Evolutionary conservation across 2,888 invertebrate genomes (phyloP), one percentile per base, ranked within the genome.

Genomic region (Protonemura montana): DNA sequence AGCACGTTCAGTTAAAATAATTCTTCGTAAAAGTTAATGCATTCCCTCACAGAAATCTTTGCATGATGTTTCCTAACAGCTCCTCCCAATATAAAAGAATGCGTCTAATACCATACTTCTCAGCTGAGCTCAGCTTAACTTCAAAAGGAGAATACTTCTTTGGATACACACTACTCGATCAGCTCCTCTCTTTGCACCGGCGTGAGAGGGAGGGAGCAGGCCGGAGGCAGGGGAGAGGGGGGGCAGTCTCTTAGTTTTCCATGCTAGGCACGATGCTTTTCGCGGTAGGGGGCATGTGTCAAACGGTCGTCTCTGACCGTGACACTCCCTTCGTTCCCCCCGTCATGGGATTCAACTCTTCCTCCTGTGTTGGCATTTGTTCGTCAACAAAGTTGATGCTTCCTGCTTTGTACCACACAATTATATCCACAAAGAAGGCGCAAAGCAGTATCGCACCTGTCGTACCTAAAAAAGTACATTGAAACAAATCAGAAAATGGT

Each of bases 391-490:
- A 94, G 89, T 92, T 94, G 88, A 98, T 97, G 90, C 95, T 95
- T 86, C 96, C 95, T 80, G 97, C 97, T 91, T 97, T 96, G 90
- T 95, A 95, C 96, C 97, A 98, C 35, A 98, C 97, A 85, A 97
- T 93, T 89, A 97, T 91, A 92, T 98, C 98, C 92, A 97, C 96
- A 89, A 97, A 93, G 91, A 97, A 98, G 87, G 97, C 98, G 86
- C 97, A 93, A 90, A 97, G 94, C 93, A 98, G 95, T 88, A 98
- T 95, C 35, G 95, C 95, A 85, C 97, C 96, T 0, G 98, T 97
- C 86, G 96, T 95, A 89, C 98, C 97, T 97, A 91, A 0, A 91
- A 89, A 87, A 35, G 87, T 88, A 88, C 82, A 86, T 59, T 59
- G 59, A 59, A 59, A 59, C 13, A 3, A 59, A 59, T 59, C 83